Evolutionary conservation across 2,888 invertebrate species (phyloP).

Genomic region (Diarsia rubi): DNA sequence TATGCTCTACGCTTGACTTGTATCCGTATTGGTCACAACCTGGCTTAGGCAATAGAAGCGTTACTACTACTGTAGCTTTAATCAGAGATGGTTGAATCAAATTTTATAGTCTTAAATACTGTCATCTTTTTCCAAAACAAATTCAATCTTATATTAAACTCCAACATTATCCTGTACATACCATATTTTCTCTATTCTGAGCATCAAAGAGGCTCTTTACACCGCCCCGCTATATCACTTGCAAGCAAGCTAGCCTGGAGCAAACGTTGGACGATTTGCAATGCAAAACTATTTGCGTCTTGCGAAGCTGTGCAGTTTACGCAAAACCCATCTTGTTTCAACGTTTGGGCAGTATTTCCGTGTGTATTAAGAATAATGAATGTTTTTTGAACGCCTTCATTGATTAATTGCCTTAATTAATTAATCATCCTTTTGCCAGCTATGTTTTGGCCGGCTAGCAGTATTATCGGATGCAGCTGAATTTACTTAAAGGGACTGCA

Average conservation of each 20-base stretch:
- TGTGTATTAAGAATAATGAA: neutral
- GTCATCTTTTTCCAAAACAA: neutral
- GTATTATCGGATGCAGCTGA: neutral
- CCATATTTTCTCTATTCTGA: neutral
- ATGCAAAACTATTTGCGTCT: constrained; percentile 60
- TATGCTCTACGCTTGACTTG: neutral
- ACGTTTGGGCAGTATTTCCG: neutral
- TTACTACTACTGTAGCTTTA: neutral
- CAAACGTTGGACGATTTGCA: constrained; percentile 56
- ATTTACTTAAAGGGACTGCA: neutral
- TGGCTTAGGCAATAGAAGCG: neutral
- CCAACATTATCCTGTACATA: neutral
- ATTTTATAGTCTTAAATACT: neutral
- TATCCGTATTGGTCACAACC: neutral
- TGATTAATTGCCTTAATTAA: neutral
- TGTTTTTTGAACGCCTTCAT: neutral
- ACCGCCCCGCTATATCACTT: constrained; percentile 31
- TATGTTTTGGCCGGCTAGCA: too few species aligned
- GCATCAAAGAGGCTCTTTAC: constrained; percentile 22
- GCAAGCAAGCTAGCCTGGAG: constrained; percentile 32
- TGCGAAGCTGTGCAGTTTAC: constrained; percentile 33
- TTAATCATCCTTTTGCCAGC: neutral
- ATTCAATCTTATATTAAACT: neutral
- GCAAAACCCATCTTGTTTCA: constrained; percentile 31
- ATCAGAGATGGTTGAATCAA: neutral